Evolutionary conservation across 2,888 invertebrate genomes (phyloP).

Genomic region (Dynastes tityus): DNA sequence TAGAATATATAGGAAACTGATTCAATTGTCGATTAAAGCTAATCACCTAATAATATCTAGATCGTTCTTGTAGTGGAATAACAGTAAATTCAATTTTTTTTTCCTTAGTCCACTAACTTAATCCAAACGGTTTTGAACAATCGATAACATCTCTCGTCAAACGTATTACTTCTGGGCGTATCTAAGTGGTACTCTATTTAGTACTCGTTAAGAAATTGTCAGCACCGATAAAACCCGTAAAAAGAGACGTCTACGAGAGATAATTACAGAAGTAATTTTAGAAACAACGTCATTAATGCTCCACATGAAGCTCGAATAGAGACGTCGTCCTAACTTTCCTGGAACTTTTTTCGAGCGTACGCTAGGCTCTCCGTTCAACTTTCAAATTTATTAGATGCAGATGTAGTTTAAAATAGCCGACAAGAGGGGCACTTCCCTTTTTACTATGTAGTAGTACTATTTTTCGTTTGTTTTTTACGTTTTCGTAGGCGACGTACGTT

Average conservation of each 20-base stretch:
- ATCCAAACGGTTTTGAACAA: no score
- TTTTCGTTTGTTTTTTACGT: constrained; percentile 25
- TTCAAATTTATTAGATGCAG: constrained; percentile 44
- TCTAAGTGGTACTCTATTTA: neutral
- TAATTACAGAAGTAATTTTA: constrained; percentile 42
- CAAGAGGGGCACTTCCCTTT: constrained; percentile 34
- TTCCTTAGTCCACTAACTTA: no score
- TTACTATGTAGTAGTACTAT: constrained; percentile 24
- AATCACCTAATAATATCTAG: no score
- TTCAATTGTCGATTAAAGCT: no score
- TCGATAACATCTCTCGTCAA: constrained; percentile 22
- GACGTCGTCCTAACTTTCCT: neutral
- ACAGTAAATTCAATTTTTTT: no score
- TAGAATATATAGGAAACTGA: no score
- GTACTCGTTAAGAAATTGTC: constrained; percentile 28
- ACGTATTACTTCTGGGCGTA: neutral
- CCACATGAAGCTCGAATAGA: neutral
- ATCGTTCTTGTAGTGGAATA: no score
- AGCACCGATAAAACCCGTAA: constrained; percentile 2
- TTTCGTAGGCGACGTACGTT: neutral
- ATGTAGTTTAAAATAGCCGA: constrained; percentile 39
- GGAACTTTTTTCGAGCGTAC: neutral
- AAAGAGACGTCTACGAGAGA: constrained; percentile 17
- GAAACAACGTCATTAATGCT: constrained; percentile 37
- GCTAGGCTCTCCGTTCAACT: constrained; percentile 2